Evolutionary conservation across 2,888 invertebrate genomes (phyloP).

Genomic region (Tethea ocularis): DNA sequence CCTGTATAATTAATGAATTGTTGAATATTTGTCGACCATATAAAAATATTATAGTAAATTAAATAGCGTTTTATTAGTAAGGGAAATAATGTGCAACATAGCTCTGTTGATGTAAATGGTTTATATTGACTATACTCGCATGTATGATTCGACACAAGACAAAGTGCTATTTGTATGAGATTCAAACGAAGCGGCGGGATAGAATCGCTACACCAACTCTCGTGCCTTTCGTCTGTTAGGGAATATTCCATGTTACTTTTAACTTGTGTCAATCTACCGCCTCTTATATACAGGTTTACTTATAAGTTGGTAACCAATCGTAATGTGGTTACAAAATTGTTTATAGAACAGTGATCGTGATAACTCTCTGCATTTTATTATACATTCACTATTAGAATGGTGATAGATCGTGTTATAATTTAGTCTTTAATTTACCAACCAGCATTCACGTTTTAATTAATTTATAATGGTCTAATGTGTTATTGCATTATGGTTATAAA

Average conservation of each 20-base stretch:
- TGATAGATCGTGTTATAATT: background rate
- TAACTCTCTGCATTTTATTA: slow-evolving; percentile 7
- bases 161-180: background rate
- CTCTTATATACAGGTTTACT: slow-evolving; percentile 9
- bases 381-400: background rate
- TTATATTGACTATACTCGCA: background rate
- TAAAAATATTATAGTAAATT: too few species aligned
- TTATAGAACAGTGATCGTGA: slow-evolving; percentile 14
- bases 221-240: slow-evolving; percentile 1
- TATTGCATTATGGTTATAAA: background rate
- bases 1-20: too few species aligned
- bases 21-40: too few species aligned
- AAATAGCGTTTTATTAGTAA: too few species aligned
- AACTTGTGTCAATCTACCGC: slow-evolving; percentile 7
- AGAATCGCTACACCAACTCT: background rate
- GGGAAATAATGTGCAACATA: background rate
- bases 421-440: background rate
- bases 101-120: background rate
- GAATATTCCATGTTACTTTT: background rate
- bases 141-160: slow-evolving; percentile 2
- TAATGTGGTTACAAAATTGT: slow-evolving; percentile 12
- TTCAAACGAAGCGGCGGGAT: background rate
- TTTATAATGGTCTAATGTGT: too few species aligned
- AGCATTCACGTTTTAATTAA: too few species aligned
- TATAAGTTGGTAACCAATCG: background rate